These are phyloP conservation scores for Ligdia adustata DNA, from an alignment of 2,888 invertebrate species.

Conservation along the genomic window DNA sequence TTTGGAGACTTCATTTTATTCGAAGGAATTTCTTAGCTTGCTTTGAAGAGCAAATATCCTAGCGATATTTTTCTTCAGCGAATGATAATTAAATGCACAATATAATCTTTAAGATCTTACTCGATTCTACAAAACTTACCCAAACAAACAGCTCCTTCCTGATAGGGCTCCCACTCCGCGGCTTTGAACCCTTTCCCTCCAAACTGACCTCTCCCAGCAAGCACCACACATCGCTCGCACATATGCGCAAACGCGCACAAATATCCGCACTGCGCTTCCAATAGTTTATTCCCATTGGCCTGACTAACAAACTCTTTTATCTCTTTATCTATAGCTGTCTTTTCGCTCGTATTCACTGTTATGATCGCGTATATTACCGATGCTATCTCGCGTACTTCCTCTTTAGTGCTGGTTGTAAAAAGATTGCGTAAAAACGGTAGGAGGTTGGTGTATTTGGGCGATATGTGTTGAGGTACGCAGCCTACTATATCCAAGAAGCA, in stretches of 20 bases:
- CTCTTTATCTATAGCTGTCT: conserved; percentile 73
- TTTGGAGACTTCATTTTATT: too few species aligned
- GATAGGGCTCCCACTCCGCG: conserved; percentile 84
- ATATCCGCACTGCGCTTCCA: conserved; percentile 92
- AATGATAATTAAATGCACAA: too few species aligned
- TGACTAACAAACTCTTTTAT: conserved; percentile 80
- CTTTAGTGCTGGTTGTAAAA: conserved; percentile 87
- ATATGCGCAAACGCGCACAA: conserved; percentile 88
- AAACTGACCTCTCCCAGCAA: conserved; percentile 69
- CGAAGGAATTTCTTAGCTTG: too few species aligned
- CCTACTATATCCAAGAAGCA: conserved; percentile 94
- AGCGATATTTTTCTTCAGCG: too few species aligned
- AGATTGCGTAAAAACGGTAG: conserved; percentile 86
- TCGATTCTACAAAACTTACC: conserved; percentile 78
- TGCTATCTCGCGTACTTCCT: conserved; percentile 89
- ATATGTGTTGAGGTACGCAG: conserved; percentile 88
- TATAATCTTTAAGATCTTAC: too few species aligned
- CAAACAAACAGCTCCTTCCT: conserved; percentile 82
- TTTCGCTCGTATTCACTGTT: conserved; percentile 84
- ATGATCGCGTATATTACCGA: conserved; percentile 91
- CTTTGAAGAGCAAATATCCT: too few species aligned
- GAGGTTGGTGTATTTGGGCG: conserved; percentile 85
- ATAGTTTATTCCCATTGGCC: conserved; percentile 80
- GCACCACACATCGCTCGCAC: conserved; percentile 86
- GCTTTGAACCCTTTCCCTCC: conserved; percentile 74